Evolutionary conservation across 1,140 invertebrate genomes (phyloP), one percentile per base, ranked within the genome.

Genomic region (Ooceraea biroi): DNA sequence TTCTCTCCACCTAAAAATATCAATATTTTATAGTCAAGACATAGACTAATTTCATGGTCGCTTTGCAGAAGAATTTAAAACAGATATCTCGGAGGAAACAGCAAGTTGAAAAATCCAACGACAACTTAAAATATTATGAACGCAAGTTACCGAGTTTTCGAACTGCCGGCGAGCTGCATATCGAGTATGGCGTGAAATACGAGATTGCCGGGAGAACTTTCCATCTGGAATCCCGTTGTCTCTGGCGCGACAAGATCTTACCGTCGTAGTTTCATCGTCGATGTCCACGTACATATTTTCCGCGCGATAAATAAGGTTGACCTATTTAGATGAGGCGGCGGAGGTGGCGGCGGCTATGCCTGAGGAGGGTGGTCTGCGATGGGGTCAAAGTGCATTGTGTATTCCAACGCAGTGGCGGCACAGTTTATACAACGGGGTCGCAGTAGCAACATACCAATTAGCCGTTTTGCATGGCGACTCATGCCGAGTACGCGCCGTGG

Each of bases 371-470:
- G 48, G 63, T 19, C 41, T 0, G 65, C 22, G 46, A 65, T 36
- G 63, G 65, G 85, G 89, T 89, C 72, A 87, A 86, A 87, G 72
- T 85, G 78, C 85, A 91, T 91, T 89, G 27, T 74, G 90, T 91
- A 91, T 91, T 91, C 90, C 82, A 72, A 74, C 84, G 82, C 27
- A 80, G 86, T 82, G 66, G 50, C 74, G 52, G 85, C 41, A 48
- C 84, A 90, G 88, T 91, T 90, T 91, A 90, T 91, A 89, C 78
- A 88, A 86, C 76, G 77, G 65, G 77, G 84, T 72, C 82, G 69
- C 83, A 76, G 88, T 85, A 90, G 88, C 86, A 90, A 91, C 90
- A 91, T 91, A 91, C 90, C 89, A 91, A 91, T 91, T 91, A 91
- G 89, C 85, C 88, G 82, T 89, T 91, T 90, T 90, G 85, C 88